phyloP scores from a whole-genome alignment of 2,797 vertebrate genomes.

The Myotis findleyi region DNA sequence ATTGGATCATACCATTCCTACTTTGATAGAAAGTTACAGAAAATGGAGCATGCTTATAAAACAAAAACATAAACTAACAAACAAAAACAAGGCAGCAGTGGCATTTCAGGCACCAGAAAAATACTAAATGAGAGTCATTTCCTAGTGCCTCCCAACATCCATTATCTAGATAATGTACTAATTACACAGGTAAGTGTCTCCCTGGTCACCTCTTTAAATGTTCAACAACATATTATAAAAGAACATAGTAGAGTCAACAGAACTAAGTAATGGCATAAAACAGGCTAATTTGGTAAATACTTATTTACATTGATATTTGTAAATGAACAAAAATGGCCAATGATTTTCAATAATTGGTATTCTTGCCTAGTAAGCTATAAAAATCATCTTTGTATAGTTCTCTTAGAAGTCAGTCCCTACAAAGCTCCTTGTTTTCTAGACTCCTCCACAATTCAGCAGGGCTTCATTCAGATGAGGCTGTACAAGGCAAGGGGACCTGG shows the following conservation, averaged over 20 bases:
- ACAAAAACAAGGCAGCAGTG: background rate
- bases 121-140: background rate
- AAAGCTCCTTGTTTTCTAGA: background rate
- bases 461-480: background rate
- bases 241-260: background rate
- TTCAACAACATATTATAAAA: background rate
- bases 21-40: background rate
- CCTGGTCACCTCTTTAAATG: background rate
- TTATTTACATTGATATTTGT: background rate
- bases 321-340: background rate
- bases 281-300: background rate
- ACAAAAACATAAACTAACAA: background rate
- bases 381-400: background rate
- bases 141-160: background rate
- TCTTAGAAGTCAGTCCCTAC: background rate
- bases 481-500: background rate
- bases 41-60: background rate
- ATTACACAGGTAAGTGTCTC: background rate
- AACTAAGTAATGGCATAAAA: slow-evolving; percentile 16
- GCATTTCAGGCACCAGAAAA: background rate
- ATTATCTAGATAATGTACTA: slow-evolving; percentile 4
- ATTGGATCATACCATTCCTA: background rate
- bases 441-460: background rate
- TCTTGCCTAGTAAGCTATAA: background rate
- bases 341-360: background rate